phyloP scores from a whole-genome alignment of 2,888 invertebrate species.

The Pocota personata region DNA sequence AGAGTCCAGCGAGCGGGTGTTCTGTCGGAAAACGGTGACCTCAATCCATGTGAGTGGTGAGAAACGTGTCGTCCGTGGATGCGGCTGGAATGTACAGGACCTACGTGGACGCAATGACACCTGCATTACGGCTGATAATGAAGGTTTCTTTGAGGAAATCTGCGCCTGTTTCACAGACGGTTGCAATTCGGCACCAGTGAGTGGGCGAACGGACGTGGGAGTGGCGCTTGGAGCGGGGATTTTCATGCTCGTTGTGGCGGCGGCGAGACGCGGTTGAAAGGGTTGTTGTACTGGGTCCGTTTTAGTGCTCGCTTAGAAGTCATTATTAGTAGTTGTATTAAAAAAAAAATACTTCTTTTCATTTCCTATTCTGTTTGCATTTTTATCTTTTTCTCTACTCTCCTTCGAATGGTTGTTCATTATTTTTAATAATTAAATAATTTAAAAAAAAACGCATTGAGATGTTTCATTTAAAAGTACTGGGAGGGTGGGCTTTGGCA shows the following conservation, averaged over 20 bases:
- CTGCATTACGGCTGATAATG: constrained; percentile 86
- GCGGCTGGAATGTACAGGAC: constrained; percentile 84
- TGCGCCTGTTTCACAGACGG: constrained; percentile 87
- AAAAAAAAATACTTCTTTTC: background rate
- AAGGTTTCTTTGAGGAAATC: constrained; percentile 86
- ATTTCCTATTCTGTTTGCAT: background rate
- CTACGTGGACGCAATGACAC: constrained; percentile 76
- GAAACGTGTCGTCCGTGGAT: constrained; percentile 84
- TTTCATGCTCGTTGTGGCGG: constrained; percentile 63
- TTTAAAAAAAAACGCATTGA: constrained; percentile 6
- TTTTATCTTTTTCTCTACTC: background rate
- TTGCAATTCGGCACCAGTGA: constrained; percentile 83
- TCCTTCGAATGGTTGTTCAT: constrained; percentile 23
- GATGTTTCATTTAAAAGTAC: background rate
- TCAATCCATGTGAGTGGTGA: constrained; percentile 84
- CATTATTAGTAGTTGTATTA: constrained; percentile 45
- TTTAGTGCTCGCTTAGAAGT: constrained; percentile 59
- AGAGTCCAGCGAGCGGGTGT: constrained; percentile 81
- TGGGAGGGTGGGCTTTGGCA: background rate
- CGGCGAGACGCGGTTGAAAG: constrained; percentile 71
- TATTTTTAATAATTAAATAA: constrained; percentile 37
- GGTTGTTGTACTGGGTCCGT: constrained; percentile 36
- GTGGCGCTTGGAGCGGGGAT: constrained; percentile 63
- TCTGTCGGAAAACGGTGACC: constrained; percentile 88
- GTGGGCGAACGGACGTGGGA: constrained; percentile 52